Evolutionary conservation across 2,888 invertebrate species (phyloP), one percentile per base, ranked within the genome.

Genomic region (Hecatera dysodea): DNA sequence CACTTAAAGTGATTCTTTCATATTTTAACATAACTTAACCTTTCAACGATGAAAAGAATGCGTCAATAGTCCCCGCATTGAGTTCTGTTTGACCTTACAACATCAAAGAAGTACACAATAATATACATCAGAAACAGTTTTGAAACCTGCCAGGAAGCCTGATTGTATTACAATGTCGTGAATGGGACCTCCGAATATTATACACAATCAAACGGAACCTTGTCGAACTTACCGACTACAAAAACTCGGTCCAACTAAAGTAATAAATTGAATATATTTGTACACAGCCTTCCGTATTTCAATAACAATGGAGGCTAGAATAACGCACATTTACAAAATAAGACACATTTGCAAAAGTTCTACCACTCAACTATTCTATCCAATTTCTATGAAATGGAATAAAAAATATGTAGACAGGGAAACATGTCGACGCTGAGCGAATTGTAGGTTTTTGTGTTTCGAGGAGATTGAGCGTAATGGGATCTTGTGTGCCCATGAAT

Each of bases 231-330:
- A 72, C 67, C 67, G 79, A 48, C 53, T 59, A 75, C 67, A 78
- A 74, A 80, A 80, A 72, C 59, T 63, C 48, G 27, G 67, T 29
- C 76, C 72, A 61, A 84, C 62, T 56, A 78, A 64, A 71, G 72
- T 74, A 82, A 84, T 84, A 84, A 84, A 84, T 84, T 72, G 55
- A 74, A 84, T 84, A 82, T 72, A 75, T 73, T 72, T 46, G 64
- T 78, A 71, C 81, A 75, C 72, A 69, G 63, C 75, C 75, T 74
- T 74, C 56, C 68, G 72, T 63, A 84, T 82, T 76, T 78, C 64
- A 80, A 82, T 84, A 84, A 84, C 84, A 83, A 83, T 81, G 70
- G 50, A 22, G 22, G 44, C 55, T 75, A 46, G 59, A 75, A 81
- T 67, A 72, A 69, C 60, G 29, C 57, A 79, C 57, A 50, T 74